Evolutionary conservation across 2,113 vertebrate genomes (phyloP), one percentile per base, ranked within the genome.

Genomic region (Eublepharis macularius): DNA sequence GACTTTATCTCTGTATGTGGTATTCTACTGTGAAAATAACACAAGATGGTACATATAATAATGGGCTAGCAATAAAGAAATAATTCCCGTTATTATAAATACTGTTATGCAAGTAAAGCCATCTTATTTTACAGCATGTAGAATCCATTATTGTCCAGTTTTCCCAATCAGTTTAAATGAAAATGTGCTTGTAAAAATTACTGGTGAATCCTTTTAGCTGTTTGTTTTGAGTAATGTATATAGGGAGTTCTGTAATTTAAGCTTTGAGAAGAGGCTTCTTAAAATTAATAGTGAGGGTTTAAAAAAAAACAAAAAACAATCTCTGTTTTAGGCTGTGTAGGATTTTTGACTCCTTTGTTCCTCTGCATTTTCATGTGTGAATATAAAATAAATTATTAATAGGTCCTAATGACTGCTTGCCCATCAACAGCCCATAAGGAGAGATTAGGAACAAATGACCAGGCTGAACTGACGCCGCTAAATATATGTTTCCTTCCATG

Each of bases 1-100:
- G 76, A 84, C 17, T 90, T 7, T 41, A 86, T 89, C 70, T 68
- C 60, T 88, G 6, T 45, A 74, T 88, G 85, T 88, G 43, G 47
- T 86, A 85, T 65, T 19, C 12, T 16, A 74, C 34, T 57, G 21
- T 89, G 81, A 57, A 78, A 85, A 72, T 39, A 72, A 82, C 76
- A 39, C 60, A 63, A 63, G 8, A 26, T 63, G 24, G 29, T 29
- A 26, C 60, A 63, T 63, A 26, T 24, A 63, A 63, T 63, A 7
- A 29, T 26, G 8, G 6, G 26, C 24, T 54, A 29, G 80, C 6
- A 63, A 78, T 70, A 83, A 36, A 90, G 88, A 91, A 88, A 9
- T 0, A 10, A 3, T 32, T 57, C 81, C 91, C 88, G 84, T n/a
- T 78, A 39, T 10, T 66, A 66, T 57, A 43, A 57, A 73, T 82